Percentiles rank a stretch among this genome's conserved stretches.
phyloP scores from a whole-genome alignment of 2,113 vertebrate species.

The Ancistrus triradiatus region DNA sequence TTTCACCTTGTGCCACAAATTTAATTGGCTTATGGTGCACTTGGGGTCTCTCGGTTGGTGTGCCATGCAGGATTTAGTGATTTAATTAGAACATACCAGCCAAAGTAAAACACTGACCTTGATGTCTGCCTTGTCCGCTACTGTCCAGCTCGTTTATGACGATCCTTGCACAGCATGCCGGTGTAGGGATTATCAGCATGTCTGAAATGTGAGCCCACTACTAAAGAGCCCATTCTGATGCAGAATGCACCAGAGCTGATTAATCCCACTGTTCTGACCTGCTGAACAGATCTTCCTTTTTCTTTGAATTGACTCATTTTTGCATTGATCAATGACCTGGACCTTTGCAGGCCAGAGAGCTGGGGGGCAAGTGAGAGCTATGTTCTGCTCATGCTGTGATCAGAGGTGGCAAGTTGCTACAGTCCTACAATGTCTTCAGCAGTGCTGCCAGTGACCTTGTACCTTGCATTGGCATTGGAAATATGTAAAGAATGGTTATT shows the following conservation, averaged over 20 bases:
- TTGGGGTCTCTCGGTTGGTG: constrained; percentile 40
- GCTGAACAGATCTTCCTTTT: constrained; percentile 54
- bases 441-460: too few relatives aligned
- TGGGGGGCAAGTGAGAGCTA: constrained; percentile 3
- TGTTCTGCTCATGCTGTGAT: background rate
- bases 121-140: constrained; percentile 50
- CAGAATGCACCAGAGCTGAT: constrained; percentile 51
- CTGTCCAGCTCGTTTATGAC: constrained; percentile 20
- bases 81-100: constrained; percentile 61
- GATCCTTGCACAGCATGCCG: constrained; percentile 37
- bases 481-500: too few relatives aligned
- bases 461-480: too few relatives aligned
- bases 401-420: background rate
- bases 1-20: constrained; percentile 49
- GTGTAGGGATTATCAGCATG: constrained; percentile 43
- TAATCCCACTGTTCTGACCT: constrained; percentile 56
- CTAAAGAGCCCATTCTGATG: constrained; percentile 53
- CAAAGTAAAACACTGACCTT: constrained; percentile 66
- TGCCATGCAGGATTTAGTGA: constrained; percentile 49
- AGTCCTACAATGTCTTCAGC: too few relatives aligned
- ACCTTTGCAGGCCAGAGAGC: constrained; percentile 28
- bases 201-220: constrained; percentile 36
- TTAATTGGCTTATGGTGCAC: constrained; percentile 49
- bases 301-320: constrained; percentile 50
- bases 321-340: constrained; percentile 49